These are phyloP conservation scores for Lasioglossum malachurum DNA, from an alignment of 2,888 invertebrate species.

Conservation along the genomic window DNA sequence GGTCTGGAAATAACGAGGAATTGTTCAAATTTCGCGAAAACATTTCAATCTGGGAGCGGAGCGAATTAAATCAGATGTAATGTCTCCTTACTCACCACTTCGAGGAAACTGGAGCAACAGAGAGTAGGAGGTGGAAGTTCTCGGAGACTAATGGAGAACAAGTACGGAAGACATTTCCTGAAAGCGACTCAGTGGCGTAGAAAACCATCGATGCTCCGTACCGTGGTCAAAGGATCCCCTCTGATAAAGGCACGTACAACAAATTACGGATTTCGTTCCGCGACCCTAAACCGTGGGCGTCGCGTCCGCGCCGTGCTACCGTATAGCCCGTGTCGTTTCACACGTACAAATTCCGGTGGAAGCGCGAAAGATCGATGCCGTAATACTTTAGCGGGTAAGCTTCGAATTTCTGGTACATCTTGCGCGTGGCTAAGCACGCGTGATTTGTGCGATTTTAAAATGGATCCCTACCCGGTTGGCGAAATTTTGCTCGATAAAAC, in stretches of 20 bases:
- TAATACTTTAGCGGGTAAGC: conserved; percentile 32
- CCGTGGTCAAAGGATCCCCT: neutral
- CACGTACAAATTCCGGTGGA: conserved; percentile 15
- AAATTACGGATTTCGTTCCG: neutral
- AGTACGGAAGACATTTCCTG: conserved; percentile 17
- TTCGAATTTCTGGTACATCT: conserved; percentile 22
- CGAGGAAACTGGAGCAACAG: neutral
- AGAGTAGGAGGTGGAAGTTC: neutral
- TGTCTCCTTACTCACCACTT: neutral
- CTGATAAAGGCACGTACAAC: neutral
- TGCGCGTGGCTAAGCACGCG: conserved; percentile 19
- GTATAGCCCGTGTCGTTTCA: neutral
- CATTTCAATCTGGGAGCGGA: neutral
- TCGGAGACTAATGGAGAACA: conserved; percentile 20
- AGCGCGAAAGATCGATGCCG: conserved; percentile 22
- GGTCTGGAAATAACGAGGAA: neutral
- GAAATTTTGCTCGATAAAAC: conserved; percentile 46
- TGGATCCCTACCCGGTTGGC: neutral
- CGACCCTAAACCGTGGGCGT: neutral
- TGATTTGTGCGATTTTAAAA: conserved; percentile 51
- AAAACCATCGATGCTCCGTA: neutral
- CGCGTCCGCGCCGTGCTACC: neutral
- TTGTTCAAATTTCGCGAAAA: neutral
- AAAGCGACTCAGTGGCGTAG: conserved; percentile 8
- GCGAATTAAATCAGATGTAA: conserved; percentile 12